These are phyloP conservation scores for Hydra vulgaris DNA, from an alignment of 30 jellyfish, hydroid and myxozoan genomes.

Conservation along the genomic window DNA sequence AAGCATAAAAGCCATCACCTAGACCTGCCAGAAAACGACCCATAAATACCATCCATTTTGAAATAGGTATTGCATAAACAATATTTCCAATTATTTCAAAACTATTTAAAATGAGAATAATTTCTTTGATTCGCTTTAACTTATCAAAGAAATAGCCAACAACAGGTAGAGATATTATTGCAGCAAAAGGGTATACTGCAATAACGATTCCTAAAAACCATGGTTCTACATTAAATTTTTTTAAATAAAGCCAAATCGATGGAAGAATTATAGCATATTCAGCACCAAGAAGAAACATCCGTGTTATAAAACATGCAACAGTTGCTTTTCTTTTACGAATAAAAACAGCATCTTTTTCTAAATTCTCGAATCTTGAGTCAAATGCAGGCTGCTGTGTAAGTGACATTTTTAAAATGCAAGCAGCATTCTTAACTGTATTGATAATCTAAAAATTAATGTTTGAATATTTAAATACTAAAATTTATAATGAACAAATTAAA, in stretches of 20 bases:
- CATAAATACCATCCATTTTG: conserved; percentile 46
- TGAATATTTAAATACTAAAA: too few relatives aligned
- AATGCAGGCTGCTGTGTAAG: not conserved
- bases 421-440: not conserved
- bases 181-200: conserved; percentile 72
- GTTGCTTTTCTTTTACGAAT: conserved; percentile 76
- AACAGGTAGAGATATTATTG: conserved; percentile 80
- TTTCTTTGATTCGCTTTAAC: conserved; percentile 73
- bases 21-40: conserved; percentile 88
- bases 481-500: too few relatives aligned
- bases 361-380: conserved; percentile 21
- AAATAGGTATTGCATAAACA: conserved; percentile 75
- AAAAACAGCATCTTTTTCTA: conserved; percentile 55
- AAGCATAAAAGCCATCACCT: conserved; percentile 96
- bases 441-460: too few relatives aligned
- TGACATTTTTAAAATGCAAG: not conserved
- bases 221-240: conserved; percentile 57
- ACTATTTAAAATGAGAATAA: conserved; percentile 43
- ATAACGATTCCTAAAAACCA: conserved; percentile 91
- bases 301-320: conserved; percentile 54
- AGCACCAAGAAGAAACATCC: conserved; percentile 92
- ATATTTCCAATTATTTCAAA: conserved; percentile 85
- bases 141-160: conserved; percentile 76
- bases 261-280: conserved; percentile 91
- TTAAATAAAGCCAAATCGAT: conserved; percentile 81